Evolutionary conservation across 1,140 invertebrate genomes (phyloP).

Genomic region (Bombus sibiricus): DNA sequence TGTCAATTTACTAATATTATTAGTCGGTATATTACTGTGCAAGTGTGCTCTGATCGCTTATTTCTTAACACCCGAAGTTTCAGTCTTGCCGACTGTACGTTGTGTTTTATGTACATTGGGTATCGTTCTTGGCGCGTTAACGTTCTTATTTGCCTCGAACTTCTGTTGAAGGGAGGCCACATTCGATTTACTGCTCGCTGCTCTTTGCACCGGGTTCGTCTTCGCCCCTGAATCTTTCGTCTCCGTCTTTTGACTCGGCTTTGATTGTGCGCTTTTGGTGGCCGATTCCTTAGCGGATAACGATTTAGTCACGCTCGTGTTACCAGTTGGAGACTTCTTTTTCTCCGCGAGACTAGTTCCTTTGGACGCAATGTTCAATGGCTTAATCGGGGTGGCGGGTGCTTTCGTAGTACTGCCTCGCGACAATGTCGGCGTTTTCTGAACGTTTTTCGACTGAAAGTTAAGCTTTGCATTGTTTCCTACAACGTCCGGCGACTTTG

Average conservation of each 20-base stretch:
- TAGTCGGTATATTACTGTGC: not conserved
- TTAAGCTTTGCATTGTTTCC: constrained; percentile 67
- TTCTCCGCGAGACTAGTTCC: constrained; percentile 68
- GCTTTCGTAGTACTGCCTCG: constrained; percentile 52
- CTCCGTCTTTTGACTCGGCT: constrained; percentile 72
- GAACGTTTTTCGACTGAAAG: constrained; percentile 52
- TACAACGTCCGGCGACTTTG: constrained; percentile 85
- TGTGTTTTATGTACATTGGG: constrained; percentile 48
- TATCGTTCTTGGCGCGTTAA: constrained; percentile 44
- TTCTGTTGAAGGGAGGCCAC: constrained; percentile 90
- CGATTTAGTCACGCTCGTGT: constrained; percentile 68
- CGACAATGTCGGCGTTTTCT: constrained; percentile 59
- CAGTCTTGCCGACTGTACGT: constrained; percentile 43
- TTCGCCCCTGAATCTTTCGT: constrained; percentile 73
- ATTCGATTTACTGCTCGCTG: constrained; percentile 84
- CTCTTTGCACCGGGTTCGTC: constrained; percentile 68
- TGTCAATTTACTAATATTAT: not conserved
- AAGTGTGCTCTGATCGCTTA: constrained; percentile 20
- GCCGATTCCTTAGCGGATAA: constrained; percentile 54
- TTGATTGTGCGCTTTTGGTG: constrained; percentile 11
- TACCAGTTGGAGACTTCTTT: constrained; percentile 73
- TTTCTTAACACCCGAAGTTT: constrained; percentile 27
- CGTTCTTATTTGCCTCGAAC: constrained; percentile 84
- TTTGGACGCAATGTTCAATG: constrained; percentile 66
- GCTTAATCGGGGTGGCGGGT: constrained; percentile 68